Conservation (phyloP, 2,113 vertebrate genomes). For the Stigmatopora argus region DNA sequence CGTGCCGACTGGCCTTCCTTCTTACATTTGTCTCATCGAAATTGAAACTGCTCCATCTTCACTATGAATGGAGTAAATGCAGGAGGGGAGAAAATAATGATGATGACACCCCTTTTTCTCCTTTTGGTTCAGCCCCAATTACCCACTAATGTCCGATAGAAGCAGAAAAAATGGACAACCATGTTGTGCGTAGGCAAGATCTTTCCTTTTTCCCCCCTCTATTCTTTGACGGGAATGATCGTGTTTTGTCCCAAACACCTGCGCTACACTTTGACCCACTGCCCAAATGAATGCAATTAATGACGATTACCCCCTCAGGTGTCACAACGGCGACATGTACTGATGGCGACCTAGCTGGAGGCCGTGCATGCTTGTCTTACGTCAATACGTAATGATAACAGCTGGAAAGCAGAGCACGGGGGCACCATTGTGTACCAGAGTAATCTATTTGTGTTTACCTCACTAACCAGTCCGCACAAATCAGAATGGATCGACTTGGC, state of each 20-base stretch:
- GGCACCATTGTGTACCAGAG: constrained; percentile 44
- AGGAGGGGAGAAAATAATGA: constrained; percentile 52
- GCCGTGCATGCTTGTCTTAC: constrained; percentile 65
- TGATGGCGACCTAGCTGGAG: constrained; percentile 70
- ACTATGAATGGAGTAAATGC: constrained; percentile 48
- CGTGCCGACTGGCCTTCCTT: constrained; percentile 29
- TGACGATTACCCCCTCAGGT: constrained; percentile 78
- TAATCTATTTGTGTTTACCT: constrained; percentile 74
- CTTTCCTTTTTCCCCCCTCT: constrained; percentile 54
- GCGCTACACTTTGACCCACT: constrained; percentile 73
- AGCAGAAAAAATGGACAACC: constrained; percentile 69
- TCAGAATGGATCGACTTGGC: constrained; percentile 66
- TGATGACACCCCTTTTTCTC: constrained; percentile 50
- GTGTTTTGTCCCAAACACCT: constrained; percentile 75
- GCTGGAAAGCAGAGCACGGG: constrained; percentile 61
- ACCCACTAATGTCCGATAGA: constrained; percentile 68
- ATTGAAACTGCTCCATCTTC: constrained; percentile 39
- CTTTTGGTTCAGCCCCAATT: constrained; percentile 57
- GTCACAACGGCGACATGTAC: constrained; percentile 75
- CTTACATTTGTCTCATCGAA: constrained; percentile 22
- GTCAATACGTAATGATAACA: constrained; percentile 81
- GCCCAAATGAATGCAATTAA: constrained; percentile 79
- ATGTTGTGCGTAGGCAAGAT: constrained; percentile 61
- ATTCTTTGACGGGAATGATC: constrained; percentile 67
- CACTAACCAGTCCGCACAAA: constrained; percentile 72